Conservation (phyloP, 2,888 invertebrate species). For the Loripinus fragilis region DNA sequence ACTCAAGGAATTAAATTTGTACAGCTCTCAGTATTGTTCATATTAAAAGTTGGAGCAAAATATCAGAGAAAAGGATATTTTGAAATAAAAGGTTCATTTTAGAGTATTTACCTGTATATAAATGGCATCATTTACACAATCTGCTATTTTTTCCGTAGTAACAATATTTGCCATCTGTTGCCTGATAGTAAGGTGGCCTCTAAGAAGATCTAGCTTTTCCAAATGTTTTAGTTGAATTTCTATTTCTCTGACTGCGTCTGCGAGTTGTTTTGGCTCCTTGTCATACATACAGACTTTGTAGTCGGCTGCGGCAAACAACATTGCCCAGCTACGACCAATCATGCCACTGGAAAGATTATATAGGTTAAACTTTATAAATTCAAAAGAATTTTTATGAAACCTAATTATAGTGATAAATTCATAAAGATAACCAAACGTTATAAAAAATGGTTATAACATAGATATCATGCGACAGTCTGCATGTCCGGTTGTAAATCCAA, state of each 20-base stretch:
- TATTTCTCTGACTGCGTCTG: slow-evolving; percentile 87
- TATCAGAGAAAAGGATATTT: too few species aligned
- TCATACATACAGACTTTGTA: slow-evolving; percentile 95
- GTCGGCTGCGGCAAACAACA: slow-evolving; percentile 95
- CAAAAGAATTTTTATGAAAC: too few species aligned
- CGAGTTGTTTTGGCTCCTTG: slow-evolving; percentile 70
- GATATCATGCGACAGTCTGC: too few species aligned
- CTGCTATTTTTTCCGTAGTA: slow-evolving; percentile 88
- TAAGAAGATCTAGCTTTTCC: slow-evolving; percentile 86
- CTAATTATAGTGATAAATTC: too few species aligned
- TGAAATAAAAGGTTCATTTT: too few species aligned
- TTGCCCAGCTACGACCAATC: slow-evolving; percentile 98
- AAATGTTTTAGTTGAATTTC: slow-evolving; percentile 85
- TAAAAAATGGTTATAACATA: too few species aligned
- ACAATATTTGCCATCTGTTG: slow-evolving; percentile 91
- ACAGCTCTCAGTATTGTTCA: too few species aligned
- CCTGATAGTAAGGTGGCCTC: slow-evolving; percentile 89
- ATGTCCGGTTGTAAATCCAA: too few species aligned
- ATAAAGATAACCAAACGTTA: too few species aligned
- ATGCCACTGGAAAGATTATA: slow-evolving; percentile 88
- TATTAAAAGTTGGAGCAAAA: too few species aligned
- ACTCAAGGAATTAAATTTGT: too few species aligned
- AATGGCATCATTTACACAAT: slow-evolving; percentile 90
- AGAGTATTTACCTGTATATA: slow-evolving; percentile 87
- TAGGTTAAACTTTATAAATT: too few species aligned